Conservation (phyloP, 2,888 invertebrate species). For the Strigamia crassipes region DNA sequence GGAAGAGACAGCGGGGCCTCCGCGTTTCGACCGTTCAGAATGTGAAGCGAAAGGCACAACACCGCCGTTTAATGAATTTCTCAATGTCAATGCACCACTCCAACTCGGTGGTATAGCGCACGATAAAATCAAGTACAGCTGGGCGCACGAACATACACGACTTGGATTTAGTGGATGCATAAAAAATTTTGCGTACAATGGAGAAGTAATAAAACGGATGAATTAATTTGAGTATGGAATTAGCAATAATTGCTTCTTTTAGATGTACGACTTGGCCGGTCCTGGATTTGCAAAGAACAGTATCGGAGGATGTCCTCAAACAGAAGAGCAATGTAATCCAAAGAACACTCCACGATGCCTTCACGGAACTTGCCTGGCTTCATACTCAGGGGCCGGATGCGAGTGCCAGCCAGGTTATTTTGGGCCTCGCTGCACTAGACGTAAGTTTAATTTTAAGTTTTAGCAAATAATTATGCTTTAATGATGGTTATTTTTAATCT, state of each 20-base stretch:
- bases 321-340: slow-evolving; percentile 84
- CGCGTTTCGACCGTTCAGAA: slow-evolving; percentile 83
- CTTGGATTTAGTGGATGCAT: slow-evolving; percentile 94
- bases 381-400: slow-evolving; percentile 79
- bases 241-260: slow-evolving; percentile 50
- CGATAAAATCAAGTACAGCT: slow-evolving; percentile 60
- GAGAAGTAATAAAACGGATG: slow-evolving; percentile 62
- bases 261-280: slow-evolving; percentile 90
- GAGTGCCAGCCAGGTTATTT: slow-evolving; percentile 95
- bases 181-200: slow-evolving; percentile 92
- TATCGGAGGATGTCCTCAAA: slow-evolving; percentile 87
- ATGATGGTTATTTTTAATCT: not conserved
- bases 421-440: slow-evolving; percentile 65
- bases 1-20: slow-evolving; percentile 81
- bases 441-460: slow-evolving; percentile 46
- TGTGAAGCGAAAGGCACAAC: slow-evolving; percentile 89
- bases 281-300: slow-evolving; percentile 84
- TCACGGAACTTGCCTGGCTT: slow-evolving; percentile 92
- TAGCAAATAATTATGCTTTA: not conserved
- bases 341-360: slow-evolving; percentile 74
- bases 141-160: slow-evolving; percentile 49
- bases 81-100: slow-evolving; percentile 92
- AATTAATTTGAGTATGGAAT: not conserved
- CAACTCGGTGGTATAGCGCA: slow-evolving; percentile 93
- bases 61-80: slow-evolving; percentile 92